Evolutionary conservation across 2,113 vertebrate species (phyloP).

Genomic region (Equus przewalskii): DNA sequence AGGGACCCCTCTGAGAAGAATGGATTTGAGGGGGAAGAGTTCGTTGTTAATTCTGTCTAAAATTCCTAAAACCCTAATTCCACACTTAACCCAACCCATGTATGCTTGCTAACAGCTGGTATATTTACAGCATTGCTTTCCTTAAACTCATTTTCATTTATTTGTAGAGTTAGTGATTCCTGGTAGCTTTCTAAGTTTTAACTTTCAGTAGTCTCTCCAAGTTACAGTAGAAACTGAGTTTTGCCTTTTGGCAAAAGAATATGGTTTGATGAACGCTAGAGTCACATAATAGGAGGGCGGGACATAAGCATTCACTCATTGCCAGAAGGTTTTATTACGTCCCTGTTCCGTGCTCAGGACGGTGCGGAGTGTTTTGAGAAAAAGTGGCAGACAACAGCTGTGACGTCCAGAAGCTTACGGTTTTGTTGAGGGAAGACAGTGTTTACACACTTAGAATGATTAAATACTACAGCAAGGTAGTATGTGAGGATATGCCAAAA

Average conservation of each 20-base stretch:
- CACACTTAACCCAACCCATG: neutral
- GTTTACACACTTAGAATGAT: neutral
- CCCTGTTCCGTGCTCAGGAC: neutral
- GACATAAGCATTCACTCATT: neutral
- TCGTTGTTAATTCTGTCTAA: neutral
- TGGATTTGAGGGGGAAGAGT: neutral
- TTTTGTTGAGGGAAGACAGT: neutral
- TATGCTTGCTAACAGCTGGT: neutral
- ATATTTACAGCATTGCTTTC: neutral
- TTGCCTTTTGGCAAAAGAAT: slow-evolving; percentile 25
- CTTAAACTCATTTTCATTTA: neutral
- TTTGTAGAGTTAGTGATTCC: neutral
- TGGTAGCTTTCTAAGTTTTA: neutral
- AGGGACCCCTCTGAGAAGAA: neutral
- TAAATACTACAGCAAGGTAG: neutral
- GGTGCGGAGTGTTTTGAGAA: neutral
- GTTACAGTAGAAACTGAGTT: slow-evolving; percentile 10
- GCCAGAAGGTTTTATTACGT: neutral
- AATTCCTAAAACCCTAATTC: neutral
- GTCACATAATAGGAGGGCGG: neutral
- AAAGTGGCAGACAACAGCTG: neutral
- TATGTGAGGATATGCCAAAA: neutral
- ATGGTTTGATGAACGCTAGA: neutral
- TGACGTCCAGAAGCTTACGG: neutral
- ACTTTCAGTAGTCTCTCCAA: neutral